These are phyloP conservation scores for Agrochola circellaris DNA, from an alignment of 2,888 invertebrate species.

Conservation along the genomic window DNA sequence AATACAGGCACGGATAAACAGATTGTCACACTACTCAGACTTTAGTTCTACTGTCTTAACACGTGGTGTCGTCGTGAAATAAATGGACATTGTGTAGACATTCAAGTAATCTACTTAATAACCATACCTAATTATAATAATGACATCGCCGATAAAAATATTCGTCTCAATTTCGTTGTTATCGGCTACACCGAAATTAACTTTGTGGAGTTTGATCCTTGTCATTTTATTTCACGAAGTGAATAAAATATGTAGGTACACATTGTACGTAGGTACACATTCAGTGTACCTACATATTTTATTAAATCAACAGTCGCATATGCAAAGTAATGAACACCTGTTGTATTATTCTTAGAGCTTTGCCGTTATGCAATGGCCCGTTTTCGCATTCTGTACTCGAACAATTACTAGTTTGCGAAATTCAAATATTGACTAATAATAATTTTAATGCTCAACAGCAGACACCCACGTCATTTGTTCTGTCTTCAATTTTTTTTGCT, in stretches of 20 bases:
- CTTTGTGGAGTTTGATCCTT: slow-evolving; percentile 2
- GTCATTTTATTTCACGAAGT: slow-evolving; percentile 37
- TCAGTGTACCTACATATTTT: slow-evolving; percentile 36
- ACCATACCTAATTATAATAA: background rate
- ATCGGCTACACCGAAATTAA: background rate
- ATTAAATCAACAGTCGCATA: slow-evolving; percentile 48
- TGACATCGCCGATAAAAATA: background rate
- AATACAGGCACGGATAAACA: no score
- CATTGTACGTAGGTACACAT: slow-evolving; percentile 24
- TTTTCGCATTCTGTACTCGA: slow-evolving; percentile 41
- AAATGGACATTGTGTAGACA: background rate
- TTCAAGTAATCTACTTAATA: background rate
- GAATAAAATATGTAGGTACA: background rate
- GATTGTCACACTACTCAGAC: background rate
- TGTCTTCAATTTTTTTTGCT: slow-evolving; percentile 52
- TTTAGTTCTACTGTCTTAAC: background rate
- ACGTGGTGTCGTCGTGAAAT: background rate
- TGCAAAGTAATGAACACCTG: slow-evolving; percentile 65
- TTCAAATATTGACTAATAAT: slow-evolving; percentile 43
- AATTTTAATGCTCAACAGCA: slow-evolving; percentile 25
- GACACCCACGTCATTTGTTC: slow-evolving; percentile 38
- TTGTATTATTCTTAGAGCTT: slow-evolving; percentile 60
- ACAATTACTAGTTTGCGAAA: slow-evolving; percentile 35
- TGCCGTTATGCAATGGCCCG: slow-evolving; percentile 40
- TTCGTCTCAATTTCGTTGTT: background rate